Evolutionary conservation across 2,113 vertebrate genomes (phyloP), one percentile per base, ranked within the genome.

Genomic region (Nothoprocta pentlandii): DNA sequence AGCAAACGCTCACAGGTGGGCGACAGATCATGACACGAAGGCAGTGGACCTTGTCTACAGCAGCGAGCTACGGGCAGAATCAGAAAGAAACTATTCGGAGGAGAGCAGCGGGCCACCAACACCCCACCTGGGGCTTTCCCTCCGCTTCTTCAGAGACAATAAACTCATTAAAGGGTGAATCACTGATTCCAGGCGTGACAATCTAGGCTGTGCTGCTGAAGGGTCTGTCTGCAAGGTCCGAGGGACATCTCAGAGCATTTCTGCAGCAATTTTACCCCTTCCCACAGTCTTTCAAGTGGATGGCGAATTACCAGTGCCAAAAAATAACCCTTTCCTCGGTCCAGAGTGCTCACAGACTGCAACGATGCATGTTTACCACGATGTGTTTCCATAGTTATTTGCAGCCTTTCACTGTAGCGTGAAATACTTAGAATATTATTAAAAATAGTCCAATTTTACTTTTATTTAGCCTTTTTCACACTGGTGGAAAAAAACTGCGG

Each of bases 151-250:
- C 44, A 62, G 32, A 71, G 51, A 8, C 67, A 12, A 30, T 9
- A 36, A 73, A 13, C 30, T n/a, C 41, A 4, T 23, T 6, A 70
- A 58, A 6, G 58, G 54, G 44, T 2, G 36, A 86, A 70, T 58
- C 49, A 23, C 3, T 21, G 69, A 69, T 71, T 8, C 13, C 20
- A 9, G 16, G 59, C 6, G 8, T 0, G 36, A 84, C 28, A 46
- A 26, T 16, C 51, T 73, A 70, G 80, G 49, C n/a, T 1, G 1
- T 17, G n/a, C 36, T 25, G 39, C 66, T 39, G 70, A 58, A 14
- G 3, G 25, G 4, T 62, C 68, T 14, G 0, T 23, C n/a, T 3
- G 1, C 6, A 10, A 0, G 2, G 22, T 1, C 2, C 1, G 0
- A 17, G 16, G 9, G 12, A 66, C 53, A 16, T 16, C 49, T 26